A percentile compares a stretch with the other conserved stretches of the same genome.
These are phyloP conservation scores for Tychaedon coryphoeus DNA, from an alignment of 2,113 vertebrate species.

Conservation along the genomic window DNA sequence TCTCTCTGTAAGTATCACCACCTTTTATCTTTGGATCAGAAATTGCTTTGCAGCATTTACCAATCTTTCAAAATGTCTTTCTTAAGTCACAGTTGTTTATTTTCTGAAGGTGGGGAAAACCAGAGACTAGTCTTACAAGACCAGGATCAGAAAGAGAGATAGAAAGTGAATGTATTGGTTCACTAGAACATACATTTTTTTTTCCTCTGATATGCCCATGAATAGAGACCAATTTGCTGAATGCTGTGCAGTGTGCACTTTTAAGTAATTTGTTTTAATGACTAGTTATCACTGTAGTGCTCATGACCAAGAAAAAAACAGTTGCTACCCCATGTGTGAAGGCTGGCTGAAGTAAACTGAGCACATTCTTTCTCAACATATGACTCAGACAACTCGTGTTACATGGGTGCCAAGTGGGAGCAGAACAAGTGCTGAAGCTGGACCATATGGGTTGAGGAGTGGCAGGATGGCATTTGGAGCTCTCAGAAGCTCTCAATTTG, in stretches of 20 bases:
- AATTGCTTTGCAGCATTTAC: neutral
- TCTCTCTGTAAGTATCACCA: neutral
- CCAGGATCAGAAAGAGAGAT: neutral
- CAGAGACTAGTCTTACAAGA: neutral
- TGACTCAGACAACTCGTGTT: neutral
- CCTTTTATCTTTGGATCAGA: neutral
- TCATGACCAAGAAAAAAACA: neutral
- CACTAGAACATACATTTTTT: neutral
- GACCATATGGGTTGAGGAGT: neutral
- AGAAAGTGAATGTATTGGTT: neutral
- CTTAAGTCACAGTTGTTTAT: neutral
- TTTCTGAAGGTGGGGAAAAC: neutral
- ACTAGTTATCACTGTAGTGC: neutral
- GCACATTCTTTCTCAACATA: neutral
- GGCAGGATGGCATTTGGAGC: neutral
- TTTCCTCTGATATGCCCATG: neutral
- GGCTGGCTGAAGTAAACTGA: neutral
- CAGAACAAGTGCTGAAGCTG: neutral
- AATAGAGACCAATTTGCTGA: neutral
- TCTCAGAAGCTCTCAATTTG: neutral
- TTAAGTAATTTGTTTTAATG: neutral
- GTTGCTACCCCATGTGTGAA: neutral
- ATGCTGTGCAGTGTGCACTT: neutral
- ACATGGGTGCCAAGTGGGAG: neutral
- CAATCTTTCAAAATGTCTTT: neutral